Evolutionary conservation across 2,797 vertebrate genomes (phyloP), one percentile per base, ranked within the genome.

Genomic region (Zenarchopterus dispar): DNA sequence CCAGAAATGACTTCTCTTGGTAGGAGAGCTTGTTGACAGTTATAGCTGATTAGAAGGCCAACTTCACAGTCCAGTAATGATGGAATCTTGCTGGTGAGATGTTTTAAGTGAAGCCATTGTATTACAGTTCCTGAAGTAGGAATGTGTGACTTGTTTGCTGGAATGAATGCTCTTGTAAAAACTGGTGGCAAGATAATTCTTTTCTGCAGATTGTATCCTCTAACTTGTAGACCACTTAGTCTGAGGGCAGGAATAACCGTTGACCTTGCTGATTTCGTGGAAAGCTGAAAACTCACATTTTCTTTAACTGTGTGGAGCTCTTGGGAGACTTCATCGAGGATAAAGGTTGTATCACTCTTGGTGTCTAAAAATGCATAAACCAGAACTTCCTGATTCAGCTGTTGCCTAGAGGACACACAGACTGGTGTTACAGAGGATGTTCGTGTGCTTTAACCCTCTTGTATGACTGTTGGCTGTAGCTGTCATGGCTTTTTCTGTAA

Each of bases 61-160:
- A 57, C 57, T 62, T 80, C 36, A 5, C 63, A 84, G 1, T 69
- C 60, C 2, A 77, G 3, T 3, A 4, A 46, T 17, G 56, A 67
- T 22, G 70, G 45, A 17, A 82, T 68, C 22, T 61, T 78, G 5
- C 76, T 55, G 7, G 18, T 28, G 1, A 82, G 5, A 16, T 74
- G 33, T 48, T 85, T 33, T 0, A 82, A 21, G n/a, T 84, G 63
- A 67, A 70, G 56, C 80, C 63, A 82, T 33, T 51, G 71, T 26
- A 31, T 22, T 36, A 75, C 45, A 1, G 58, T 67, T 18, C 53
- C 26, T 2, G 63, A 52, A 13, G 53, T 57, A 13, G 57, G 52
- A 19, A 56, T 62, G 19, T 57, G 63, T 0, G 7, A 19, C 10
- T 8, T 62, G 42, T 62, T 28, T 24, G 42, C 53, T 45, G 28